A percentile compares a stretch with the other conserved stretches of the same genome.
phyloP scores from a whole-genome alignment of 2,113 vertebrate genomes.

The Psophia crepitans region DNA sequence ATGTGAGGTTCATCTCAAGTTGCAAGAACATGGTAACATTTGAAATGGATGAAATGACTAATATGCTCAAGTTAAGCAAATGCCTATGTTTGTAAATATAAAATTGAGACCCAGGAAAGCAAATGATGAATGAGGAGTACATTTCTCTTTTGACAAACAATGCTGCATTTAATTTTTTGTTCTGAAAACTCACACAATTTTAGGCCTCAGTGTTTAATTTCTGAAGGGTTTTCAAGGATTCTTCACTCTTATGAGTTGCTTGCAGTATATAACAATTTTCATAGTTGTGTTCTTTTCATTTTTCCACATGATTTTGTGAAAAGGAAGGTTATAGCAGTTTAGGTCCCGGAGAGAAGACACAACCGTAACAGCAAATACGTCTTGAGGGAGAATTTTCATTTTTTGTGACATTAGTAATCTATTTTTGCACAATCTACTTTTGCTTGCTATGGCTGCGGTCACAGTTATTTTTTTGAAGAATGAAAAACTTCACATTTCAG shows the following conservation, averaged over 20 bases:
- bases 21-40: background rate
- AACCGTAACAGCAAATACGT: background rate
- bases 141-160: background rate
- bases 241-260: background rate
- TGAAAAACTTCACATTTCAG: background rate
- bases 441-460: background rate
- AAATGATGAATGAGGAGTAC: background rate
- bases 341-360: background rate
- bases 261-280: background rate
- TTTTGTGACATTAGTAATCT: background rate
- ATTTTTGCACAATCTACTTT: background rate
- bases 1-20: background rate
- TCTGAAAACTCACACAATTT: background rate
- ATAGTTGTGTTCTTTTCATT: background rate
- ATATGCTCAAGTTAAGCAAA: background rate
- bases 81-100: background rate
- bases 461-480: background rate
- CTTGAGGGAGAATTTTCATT: background rate
- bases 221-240: background rate
- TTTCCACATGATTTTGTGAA: background rate
- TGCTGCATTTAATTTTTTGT: background rate
- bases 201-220: background rate
- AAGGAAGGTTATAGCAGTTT: background rate
- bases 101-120: background rate
- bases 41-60: background rate